A percentile compares a stretch with the other conserved stretches of the same genome.
phyloP scores from a whole-genome alignment of 1,140 invertebrate genomes.

The Antheraea mylitta region DNA sequence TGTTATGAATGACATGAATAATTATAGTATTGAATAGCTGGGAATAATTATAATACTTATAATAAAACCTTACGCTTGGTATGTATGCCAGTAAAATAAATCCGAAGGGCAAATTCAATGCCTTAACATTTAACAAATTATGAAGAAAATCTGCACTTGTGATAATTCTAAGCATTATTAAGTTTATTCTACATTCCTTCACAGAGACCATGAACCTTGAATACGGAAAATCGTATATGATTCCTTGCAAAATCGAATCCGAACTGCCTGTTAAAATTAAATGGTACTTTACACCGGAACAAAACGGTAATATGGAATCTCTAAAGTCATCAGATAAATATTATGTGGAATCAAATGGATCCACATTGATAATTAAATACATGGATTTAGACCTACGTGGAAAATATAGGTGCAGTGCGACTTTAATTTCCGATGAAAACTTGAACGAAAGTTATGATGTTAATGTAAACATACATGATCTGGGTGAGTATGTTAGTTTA shows the following conservation, averaged over 20 bases:
- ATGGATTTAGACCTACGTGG: slow-evolving; percentile 14
- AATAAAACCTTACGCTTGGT: too few species aligned
- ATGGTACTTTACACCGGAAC: slow-evolving; percentile 9
- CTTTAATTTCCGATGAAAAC: slow-evolving; percentile 8
- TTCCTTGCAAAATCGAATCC: slow-evolving; percentile 13
- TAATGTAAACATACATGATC: background rate
- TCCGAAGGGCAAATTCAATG: too few species aligned
- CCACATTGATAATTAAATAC: slow-evolving; percentile 12
- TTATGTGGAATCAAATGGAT: background rate
- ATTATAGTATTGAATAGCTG: too few species aligned
- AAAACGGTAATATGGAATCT: background rate
- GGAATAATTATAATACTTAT: too few species aligned
- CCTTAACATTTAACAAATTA: too few species aligned
- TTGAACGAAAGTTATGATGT: background rate
- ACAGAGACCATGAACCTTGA: background rate
- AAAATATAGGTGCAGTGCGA: slow-evolving; percentile 10
- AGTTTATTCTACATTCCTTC: background rate
- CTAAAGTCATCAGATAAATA: slow-evolving; percentile 3
- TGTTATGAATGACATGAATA: too few species aligned
- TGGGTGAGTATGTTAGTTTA: slow-evolving; percentile 10
- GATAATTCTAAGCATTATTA: too few species aligned
- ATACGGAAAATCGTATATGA: slow-evolving; percentile 1
- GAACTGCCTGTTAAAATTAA: slow-evolving; percentile 11
- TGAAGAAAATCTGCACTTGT: too few species aligned
- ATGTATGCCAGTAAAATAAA: too few species aligned